Conservation (phyloP, 2,113 vertebrate species). For the Protomyctophum bolini region DNA sequence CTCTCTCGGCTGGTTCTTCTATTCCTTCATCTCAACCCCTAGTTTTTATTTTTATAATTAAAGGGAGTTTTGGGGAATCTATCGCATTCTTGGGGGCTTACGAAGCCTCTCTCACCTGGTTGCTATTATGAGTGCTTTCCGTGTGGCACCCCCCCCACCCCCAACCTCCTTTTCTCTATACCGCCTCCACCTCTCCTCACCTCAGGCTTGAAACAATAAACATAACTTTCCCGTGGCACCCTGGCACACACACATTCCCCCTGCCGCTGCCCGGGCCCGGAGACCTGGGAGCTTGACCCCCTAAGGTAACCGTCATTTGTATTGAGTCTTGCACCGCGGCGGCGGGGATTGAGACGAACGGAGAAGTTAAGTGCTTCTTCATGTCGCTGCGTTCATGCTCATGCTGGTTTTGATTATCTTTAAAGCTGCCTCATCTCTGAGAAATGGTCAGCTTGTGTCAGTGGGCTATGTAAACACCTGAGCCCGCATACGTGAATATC, state of each 20-base stretch:
- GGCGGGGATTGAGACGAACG: conserved; percentile 43
- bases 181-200: conserved; percentile 27
- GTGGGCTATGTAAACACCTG: conserved; percentile 53
- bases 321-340: conserved; percentile 10
- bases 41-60: conserved; percentile 43
- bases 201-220: conserved; percentile 68
- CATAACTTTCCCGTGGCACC: conserved; percentile 49
- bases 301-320: conserved; percentile 55
- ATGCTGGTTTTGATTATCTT: conserved; percentile 60
- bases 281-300: conserved; percentile 34
- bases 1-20: background rate
- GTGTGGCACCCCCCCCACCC: conserved; percentile 39
- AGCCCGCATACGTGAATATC: conserved; percentile 37
- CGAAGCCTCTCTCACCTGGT: conserved; percentile 63
- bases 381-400: conserved; percentile 29
- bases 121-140: conserved; percentile 69
- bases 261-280: conserved; percentile 15
- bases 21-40: conserved; percentile 22
- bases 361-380: conserved; percentile 55
- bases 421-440: conserved; percentile 55
- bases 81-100: conserved; percentile 56
- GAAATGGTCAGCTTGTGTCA: conserved; percentile 49
- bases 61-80: conserved; percentile 29
- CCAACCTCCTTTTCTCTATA: conserved; percentile 17
- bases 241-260: conserved; percentile 34